Evolutionary conservation across 2,888 invertebrate species (phyloP).

Genomic region (Sphaerophoria rueppellii): DNA sequence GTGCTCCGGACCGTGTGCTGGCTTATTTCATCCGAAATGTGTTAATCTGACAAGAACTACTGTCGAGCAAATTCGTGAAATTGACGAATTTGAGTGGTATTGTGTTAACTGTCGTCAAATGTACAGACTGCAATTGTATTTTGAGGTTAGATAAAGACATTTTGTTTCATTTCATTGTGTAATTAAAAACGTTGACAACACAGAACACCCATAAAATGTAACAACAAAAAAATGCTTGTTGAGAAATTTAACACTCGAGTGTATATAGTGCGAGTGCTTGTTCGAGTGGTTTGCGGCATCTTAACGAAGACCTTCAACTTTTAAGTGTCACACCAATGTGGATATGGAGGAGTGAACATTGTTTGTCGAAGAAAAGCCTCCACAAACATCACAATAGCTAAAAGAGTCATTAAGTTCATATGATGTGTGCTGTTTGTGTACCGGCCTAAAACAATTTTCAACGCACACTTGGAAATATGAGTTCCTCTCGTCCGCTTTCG

Average conservation of each 20-base stretch:
- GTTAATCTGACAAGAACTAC: slow-evolving; percentile 76
- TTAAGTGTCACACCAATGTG: slow-evolving; percentile 49
- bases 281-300: slow-evolving; percentile 59
- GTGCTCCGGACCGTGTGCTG: slow-evolving; percentile 80
- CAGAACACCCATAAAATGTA: not conserved
- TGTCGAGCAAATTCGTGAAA: slow-evolving; percentile 74
- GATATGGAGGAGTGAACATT: slow-evolving; percentile 18
- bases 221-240: slow-evolving; percentile 34
- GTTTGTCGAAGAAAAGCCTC: slow-evolving; percentile 54
- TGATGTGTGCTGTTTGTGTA: not conserved
- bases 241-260: slow-evolving; percentile 57
- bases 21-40: slow-evolving; percentile 79
- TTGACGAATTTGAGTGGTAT: slow-evolving; percentile 79
- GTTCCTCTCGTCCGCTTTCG: not conserved
- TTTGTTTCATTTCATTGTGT: slow-evolving; percentile 13
- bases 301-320: slow-evolving; percentile 70
- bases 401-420: slow-evolving; percentile 52
- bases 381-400: slow-evolving; percentile 37
- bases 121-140: slow-evolving; percentile 81
- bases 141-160: slow-evolving; percentile 77
- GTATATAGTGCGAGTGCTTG: slow-evolving; percentile 24
- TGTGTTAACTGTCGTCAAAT: slow-evolving; percentile 79
- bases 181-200: slow-evolving; percentile 34
- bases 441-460: not conserved
- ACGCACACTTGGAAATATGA: slow-evolving; percentile 23